These are phyloP conservation scores for Sinonovacula constricta DNA, from an alignment of 1,140 invertebrate genomes.

Conservation along the genomic window DNA sequence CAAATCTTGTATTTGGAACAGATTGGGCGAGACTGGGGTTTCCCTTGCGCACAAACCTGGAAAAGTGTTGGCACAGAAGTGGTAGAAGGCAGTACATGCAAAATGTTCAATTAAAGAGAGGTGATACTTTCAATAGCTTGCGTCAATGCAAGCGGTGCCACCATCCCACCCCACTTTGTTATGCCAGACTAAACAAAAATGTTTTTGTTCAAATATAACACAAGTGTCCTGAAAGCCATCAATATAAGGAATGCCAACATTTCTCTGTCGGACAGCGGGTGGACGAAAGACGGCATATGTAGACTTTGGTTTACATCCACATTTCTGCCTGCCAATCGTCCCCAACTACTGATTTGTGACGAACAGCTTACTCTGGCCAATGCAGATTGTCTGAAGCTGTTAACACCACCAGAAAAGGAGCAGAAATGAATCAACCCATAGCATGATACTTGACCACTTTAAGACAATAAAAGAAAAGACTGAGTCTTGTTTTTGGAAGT, in stretches of 20 bases:
- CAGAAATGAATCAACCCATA: too few species aligned
- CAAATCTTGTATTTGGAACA: slow-evolving; percentile 13
- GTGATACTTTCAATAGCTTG: slow-evolving; percentile 4
- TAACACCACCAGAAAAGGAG: too few species aligned
- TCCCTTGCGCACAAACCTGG: slow-evolving; percentile 3
- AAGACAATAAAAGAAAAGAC: too few species aligned
- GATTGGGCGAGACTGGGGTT: slow-evolving; percentile 34
- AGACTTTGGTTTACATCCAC: slow-evolving; percentile 3
- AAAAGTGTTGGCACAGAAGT: slow-evolving; percentile 26
- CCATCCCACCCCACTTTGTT: slow-evolving; percentile 1
- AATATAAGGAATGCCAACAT: slow-evolving; percentile 11
- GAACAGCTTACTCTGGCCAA: too few species aligned
- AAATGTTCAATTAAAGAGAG: slow-evolving; percentile 1
- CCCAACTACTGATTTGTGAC: slow-evolving; percentile 5
- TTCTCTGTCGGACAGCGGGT: neutral
- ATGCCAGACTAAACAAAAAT: slow-evolving; percentile 11
- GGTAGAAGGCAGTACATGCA: slow-evolving; percentile 15
- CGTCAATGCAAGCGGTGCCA: slow-evolving; percentile 4
- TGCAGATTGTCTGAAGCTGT: too few species aligned
- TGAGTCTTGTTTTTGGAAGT: too few species aligned
- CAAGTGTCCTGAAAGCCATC: neutral
- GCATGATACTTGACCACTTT: too few species aligned
- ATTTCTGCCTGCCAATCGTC: neutral
- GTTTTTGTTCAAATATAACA: neutral
- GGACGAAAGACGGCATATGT: neutral